phyloP scores from a whole-genome alignment of 92 coral and sea anemone genomes.

The Scolanthus callimorphus region DNA sequence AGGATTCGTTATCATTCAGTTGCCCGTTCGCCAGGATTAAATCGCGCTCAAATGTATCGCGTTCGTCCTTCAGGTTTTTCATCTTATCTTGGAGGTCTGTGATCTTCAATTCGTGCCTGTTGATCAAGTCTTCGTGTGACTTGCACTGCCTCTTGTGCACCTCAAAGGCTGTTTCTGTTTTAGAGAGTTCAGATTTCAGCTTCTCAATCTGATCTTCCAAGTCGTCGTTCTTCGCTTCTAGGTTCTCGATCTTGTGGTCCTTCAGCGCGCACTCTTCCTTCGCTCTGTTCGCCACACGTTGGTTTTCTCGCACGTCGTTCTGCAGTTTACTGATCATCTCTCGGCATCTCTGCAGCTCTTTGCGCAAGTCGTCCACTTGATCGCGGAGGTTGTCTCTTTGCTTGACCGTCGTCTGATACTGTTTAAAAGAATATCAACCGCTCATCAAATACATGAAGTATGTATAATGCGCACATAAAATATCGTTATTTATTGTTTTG shows the following conservation, averaged over 20 bases:
- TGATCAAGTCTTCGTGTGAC: slow-evolving; percentile 48
- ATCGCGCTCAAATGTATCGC: slow-evolving; percentile 69
- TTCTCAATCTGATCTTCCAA: slow-evolving; percentile 70
- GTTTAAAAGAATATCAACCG: not conserved
- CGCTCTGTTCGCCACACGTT: slow-evolving; percentile 65
- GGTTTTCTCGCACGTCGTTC: slow-evolving; percentile 73
- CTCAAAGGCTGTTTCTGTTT: slow-evolving; percentile 70
- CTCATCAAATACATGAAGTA: too few relatives aligned
- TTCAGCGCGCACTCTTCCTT: slow-evolving; percentile 73
- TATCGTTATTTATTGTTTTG: too few relatives aligned
- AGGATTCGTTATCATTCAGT: slow-evolving; percentile 40
- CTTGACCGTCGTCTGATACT: slow-evolving; percentile 56
- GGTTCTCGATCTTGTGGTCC: slow-evolving; percentile 53
- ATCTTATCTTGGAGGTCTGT: slow-evolving; percentile 59
- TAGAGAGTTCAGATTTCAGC: slow-evolving; percentile 45
- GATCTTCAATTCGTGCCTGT: slow-evolving; percentile 61
- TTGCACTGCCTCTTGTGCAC: slow-evolving; percentile 59
- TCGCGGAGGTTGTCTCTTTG: slow-evolving; percentile 74
- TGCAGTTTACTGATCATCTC: slow-evolving; percentile 68
- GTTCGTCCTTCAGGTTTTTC: slow-evolving; percentile 63
- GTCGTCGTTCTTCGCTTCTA: slow-evolving; percentile 42
- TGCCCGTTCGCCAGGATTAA: slow-evolving; percentile 62
- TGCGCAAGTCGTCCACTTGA: slow-evolving; percentile 70
- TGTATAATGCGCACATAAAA: too few relatives aligned
- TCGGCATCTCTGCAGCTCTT: slow-evolving; percentile 66